A percentile compares a stretch with the other conserved stretches of the same genome.
phyloP scores from a whole-genome alignment of 2,797 vertebrate genomes.

The Enteromius treurensis region DNA sequence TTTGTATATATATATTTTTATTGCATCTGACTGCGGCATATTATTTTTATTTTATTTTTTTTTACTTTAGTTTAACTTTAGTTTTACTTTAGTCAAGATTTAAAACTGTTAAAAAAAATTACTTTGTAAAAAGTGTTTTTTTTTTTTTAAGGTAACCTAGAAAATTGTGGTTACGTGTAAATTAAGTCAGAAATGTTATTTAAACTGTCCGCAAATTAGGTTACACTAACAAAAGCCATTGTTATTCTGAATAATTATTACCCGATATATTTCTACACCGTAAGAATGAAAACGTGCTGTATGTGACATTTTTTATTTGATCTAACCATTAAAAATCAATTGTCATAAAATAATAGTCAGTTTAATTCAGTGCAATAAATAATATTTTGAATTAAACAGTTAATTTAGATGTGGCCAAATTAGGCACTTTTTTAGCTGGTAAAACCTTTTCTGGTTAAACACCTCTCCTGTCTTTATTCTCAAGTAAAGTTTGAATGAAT shows the following conservation, averaged over 20 bases:
- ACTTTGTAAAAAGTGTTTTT: not conserved
- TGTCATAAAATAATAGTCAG: not conserved
- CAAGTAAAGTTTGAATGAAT: conserved; percentile 17
- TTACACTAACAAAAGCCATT: not conserved
- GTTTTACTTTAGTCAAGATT: not conserved
- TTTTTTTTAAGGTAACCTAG: not conserved
- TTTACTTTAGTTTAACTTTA: not conserved
- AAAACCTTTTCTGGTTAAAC: not conserved
- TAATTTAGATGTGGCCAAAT: not conserved
- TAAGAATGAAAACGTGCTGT: not conserved
- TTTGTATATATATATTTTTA: not conserved
- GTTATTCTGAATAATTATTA: not conserved
- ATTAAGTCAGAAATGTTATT: not conserved
- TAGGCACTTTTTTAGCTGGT: not conserved
- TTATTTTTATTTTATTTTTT: not conserved
- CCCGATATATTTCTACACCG: not conserved
- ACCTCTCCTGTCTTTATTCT: not conserved
- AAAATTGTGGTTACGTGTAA: not conserved
- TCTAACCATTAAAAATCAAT: not conserved
- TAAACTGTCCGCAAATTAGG: not conserved
- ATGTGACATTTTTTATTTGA: not conserved
- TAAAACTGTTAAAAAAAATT: not conserved
- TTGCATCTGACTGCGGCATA: not conserved
- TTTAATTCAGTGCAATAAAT: not conserved
- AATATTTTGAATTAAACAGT: not conserved